Evolutionary conservation across 2,888 invertebrate genomes (phyloP).

Genomic region (Hymenopus coronatus): DNA sequence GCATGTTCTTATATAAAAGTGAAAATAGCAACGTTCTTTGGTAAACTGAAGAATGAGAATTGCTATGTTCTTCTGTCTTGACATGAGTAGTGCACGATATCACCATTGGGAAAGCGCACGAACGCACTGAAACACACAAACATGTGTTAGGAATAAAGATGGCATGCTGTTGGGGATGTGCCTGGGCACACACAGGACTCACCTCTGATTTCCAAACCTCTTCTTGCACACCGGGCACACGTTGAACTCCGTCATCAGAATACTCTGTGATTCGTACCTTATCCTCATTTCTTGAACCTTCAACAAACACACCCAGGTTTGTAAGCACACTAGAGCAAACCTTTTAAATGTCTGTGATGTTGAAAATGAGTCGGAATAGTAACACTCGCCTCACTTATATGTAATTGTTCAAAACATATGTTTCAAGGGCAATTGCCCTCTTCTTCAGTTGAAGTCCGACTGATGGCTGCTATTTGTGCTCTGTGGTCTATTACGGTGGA

Average conservation of each 20-base stretch:
- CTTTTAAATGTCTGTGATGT: too few species aligned
- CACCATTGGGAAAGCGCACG: conserved; percentile 86
- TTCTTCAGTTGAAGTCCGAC: too few species aligned
- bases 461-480: too few species aligned
- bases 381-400: too few species aligned
- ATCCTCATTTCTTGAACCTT: conserved; percentile 76
- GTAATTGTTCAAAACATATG: too few species aligned
- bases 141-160: too few species aligned
- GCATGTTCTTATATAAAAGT: background rate
- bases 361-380: too few species aligned
- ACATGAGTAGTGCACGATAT: conserved; percentile 91
- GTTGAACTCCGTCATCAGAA: conserved; percentile 81
- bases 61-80: conserved; percentile 47
- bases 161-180: too few species aligned
- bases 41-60: background rate
- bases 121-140: conserved; percentile 68
- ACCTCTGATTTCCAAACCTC: conserved; percentile 88
- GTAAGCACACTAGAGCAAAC: too few species aligned
- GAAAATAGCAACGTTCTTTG: background rate
- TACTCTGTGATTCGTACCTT: conserved; percentile 76
- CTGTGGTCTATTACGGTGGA: too few species aligned
- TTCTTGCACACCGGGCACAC: conserved; percentile 92
- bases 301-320: background rate
- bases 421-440: too few species aligned
- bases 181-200: conserved; percentile 23